A percentile compares a stretch with the other conserved stretches of the same genome.
These are phyloP conservation scores for Verasper variegatus DNA, from an alignment of 2,113 vertebrate genomes.

Conservation along the genomic window DNA sequence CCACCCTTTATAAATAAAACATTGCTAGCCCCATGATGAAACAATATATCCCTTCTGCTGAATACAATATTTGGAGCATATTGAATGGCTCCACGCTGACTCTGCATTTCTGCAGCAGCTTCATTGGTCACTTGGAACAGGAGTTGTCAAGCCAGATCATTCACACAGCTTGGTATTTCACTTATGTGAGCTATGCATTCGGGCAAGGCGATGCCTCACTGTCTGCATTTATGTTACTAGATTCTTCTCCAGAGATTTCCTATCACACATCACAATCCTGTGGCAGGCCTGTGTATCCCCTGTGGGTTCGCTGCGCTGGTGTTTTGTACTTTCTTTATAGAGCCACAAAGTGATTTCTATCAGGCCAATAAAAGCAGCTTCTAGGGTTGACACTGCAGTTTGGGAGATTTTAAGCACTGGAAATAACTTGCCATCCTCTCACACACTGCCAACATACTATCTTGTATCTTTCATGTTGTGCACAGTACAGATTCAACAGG, in stretches of 20 bases:
- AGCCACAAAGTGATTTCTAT: slow-evolving; percentile 28
- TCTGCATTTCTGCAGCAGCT: slow-evolving; percentile 29
- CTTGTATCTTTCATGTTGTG: background rate
- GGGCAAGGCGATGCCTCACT: slow-evolving; percentile 22
- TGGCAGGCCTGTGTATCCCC: slow-evolving; percentile 7
- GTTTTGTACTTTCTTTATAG: slow-evolving; percentile 18
- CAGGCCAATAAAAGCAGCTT: slow-evolving; percentile 37
- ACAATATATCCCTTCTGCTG: slow-evolving; percentile 48
- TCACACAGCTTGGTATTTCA: slow-evolving; percentile 39
- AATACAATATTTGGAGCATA: slow-evolving; percentile 48
- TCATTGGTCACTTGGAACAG: background rate
- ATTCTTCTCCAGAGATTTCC: slow-evolving; percentile 24
- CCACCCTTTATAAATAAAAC: slow-evolving; percentile 56
- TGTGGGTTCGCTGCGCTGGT: background rate
- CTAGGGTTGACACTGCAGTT: slow-evolving; percentile 36
- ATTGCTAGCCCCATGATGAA: slow-evolving; percentile 15
- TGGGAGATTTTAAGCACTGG: slow-evolving; percentile 14
- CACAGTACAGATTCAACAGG: background rate
- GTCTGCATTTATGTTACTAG: slow-evolving; percentile 33
- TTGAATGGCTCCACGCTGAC: slow-evolving; percentile 51
- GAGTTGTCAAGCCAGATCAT: slow-evolving; percentile 45
- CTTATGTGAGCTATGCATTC: slow-evolving; percentile 39
- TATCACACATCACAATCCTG: slow-evolving; percentile 20
- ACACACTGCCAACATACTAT: background rate
- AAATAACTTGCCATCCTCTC: slow-evolving; percentile 7